A percentile compares a stretch with the other conserved stretches of the same genome.
These are phyloP conservation scores for Drosophila leontia DNA, from an alignment of 1,140 invertebrate genomes.

Conservation along the genomic window DNA sequence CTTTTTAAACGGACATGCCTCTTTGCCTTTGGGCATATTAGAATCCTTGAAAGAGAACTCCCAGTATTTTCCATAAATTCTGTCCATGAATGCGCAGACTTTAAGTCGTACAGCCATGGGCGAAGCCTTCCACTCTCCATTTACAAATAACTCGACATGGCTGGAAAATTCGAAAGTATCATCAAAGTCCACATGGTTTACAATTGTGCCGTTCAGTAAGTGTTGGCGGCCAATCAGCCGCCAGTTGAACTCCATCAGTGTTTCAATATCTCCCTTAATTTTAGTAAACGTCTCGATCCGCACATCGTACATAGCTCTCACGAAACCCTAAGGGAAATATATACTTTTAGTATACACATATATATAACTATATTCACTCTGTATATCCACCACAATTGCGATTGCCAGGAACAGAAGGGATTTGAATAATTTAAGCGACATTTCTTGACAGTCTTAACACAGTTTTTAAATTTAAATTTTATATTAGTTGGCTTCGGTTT, in stretches of 20 bases:
- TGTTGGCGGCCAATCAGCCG: not conserved
- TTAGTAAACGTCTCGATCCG: not conserved
- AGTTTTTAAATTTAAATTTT: not conserved
- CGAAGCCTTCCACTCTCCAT: not conserved
- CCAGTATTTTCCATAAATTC: not conserved
- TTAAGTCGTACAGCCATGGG: not conserved
- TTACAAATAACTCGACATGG: not conserved
- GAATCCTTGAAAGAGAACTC: not conserved
- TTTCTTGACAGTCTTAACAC: not conserved
- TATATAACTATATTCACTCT: not conserved
- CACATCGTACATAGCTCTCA: not conserved
- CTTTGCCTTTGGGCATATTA: not conserved
- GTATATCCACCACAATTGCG: not conserved
- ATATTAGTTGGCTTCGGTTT: too few species aligned
- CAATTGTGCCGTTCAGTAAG: not conserved
- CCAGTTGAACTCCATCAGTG: not conserved
- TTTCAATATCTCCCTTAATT: slow-evolving; percentile 1
- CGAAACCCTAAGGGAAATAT: not conserved
- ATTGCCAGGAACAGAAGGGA: not conserved
- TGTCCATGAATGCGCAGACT: not conserved
- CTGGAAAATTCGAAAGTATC: not conserved
- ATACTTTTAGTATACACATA: not conserved
- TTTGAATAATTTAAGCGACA: not conserved
- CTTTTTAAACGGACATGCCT: not conserved
- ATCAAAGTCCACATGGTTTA: not conserved